Base-by-base conservation (phyloP, 2,797 vertebrate genomes). In the Hippocampus kuda region DNA sequence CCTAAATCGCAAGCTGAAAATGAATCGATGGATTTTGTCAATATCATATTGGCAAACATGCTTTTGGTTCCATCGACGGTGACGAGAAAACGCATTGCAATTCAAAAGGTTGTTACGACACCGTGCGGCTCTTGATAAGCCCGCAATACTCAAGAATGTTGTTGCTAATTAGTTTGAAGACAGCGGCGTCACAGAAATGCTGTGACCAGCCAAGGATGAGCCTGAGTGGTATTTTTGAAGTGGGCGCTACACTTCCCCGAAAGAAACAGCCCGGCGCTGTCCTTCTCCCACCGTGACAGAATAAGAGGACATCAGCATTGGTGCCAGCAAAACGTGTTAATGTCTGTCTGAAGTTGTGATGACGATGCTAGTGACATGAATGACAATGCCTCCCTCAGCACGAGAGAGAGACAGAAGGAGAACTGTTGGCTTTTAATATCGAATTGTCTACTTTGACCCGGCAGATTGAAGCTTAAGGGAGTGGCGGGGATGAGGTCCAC, bases 351-450 rank as follows among this genome's bases (percentile, higher is more conserved):
- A 67, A 68, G 66, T 51, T 64, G 79, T 59, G 64, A 79, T 69
- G 74, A 70, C 64, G 71, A 66, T 10, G 1, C 59, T 22, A 53
- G 69, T 79, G 79, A 75, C 73, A 70, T 77, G 75, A 81, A 77
- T 83, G 65, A 77, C 69, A 68, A 77, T 71, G 74, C 64, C 27
- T 66, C 56, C 67, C 72, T 77, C 48, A 70, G 30, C 41, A 70
- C 76, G 68, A 69, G 68, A 18, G 15, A 30, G 57, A 18, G 11
- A 15, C 26, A 30, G 60, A 64, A 70, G 53, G 38, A 44, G 44
- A 79, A 80, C 77, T 79, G 66, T 68, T 67, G 61, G 49, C 61
- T 79, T 75, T 65, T 72, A 69, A 74, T 78, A 73, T 78, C 51
- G 26, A 77, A 67, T 64, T 57, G 56, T 71, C 72, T 68, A 57